These are phyloP conservation scores for Nothobranchius kuhntae DNA, from an alignment of 2,113 vertebrate species.

Conservation along the genomic window DNA sequence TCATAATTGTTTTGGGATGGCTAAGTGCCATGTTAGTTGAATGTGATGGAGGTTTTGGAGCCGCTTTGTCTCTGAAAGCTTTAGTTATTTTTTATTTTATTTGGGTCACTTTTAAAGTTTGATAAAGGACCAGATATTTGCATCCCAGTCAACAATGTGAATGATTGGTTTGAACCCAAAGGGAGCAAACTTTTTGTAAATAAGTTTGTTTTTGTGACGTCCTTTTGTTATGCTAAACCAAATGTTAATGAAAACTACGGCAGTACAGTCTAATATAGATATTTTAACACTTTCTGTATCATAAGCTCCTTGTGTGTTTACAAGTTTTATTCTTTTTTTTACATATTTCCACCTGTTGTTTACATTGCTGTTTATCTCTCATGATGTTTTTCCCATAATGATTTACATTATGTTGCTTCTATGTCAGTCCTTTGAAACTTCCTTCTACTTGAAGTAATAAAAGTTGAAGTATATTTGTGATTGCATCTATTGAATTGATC, in stretches of 20 bases:
- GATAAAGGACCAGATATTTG: slow-evolving; percentile 53
- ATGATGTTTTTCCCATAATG: neutral
- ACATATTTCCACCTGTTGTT: slow-evolving; percentile 49
- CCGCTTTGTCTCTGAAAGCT: slow-evolving; percentile 25
- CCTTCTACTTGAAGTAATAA: slow-evolving; percentile 54
- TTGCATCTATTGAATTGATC: no score
- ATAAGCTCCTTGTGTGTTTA: slow-evolving; percentile 51
- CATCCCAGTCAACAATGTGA: slow-evolving; percentile 76
- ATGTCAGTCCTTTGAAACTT: slow-evolving; percentile 31
- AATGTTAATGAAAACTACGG: slow-evolving; percentile 62
- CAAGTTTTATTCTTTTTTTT: slow-evolving; percentile 14
- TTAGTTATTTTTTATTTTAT: slow-evolving; percentile 20
- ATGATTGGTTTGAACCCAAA: slow-evolving; percentile 62
- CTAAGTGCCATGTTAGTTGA: slow-evolving; percentile 37
- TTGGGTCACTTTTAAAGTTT: slow-evolving; percentile 40
- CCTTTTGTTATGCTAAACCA: slow-evolving; percentile 62
- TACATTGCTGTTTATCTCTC: slow-evolving; percentile 43
- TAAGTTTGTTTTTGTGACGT: slow-evolving; percentile 52
- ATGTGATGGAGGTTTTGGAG: slow-evolving; percentile 25
- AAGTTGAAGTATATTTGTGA: slow-evolving; percentile 39
- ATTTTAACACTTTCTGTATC: slow-evolving; percentile 45
- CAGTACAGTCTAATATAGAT: slow-evolving; percentile 64
- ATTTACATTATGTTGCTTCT: slow-evolving; percentile 27
- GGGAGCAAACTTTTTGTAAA: slow-evolving; percentile 67
- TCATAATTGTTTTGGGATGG: neutral